Base-by-base conservation (phyloP, 2,888 invertebrate genomes). In the Drosophila nr. perissopoda region DNA sequence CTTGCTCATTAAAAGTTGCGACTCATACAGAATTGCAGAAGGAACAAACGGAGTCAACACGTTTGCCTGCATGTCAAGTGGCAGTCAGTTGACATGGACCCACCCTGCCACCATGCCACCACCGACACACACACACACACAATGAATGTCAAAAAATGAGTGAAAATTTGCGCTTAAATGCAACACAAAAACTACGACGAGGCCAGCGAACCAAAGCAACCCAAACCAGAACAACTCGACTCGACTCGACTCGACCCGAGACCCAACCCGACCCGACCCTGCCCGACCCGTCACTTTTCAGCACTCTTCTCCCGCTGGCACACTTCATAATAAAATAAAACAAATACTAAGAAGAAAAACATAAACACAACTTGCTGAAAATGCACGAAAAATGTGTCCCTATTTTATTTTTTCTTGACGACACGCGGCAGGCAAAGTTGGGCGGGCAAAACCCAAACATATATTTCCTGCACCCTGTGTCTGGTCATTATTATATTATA, bases 61-160 rank as follows among this genome's bases (percentile, higher is more conserved):
- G 89, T 83, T 88, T 83, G 81, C 81, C 79, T 65, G 85, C 85
- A 87, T 85, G 85, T 84, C 89, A 85, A 85, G 89, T 85, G 89
- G 71, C 88, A 89, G 88, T 74, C 84, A 89, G 73, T 74, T 65
- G 72, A 63, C 40, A 18, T n/a, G 40, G 40, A 52, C 29, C 58
- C 54, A 51, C 38, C 36, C 7, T 27, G 46, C 11, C n/a, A 38
- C 46, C 42, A 21, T 16, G 36, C n/a, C 38, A 38, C 38, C 31
- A 10, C 13, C 18, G 27, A 38, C 48, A n/a, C 27, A 25, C 48
- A 25, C 4, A n/a, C 25, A 6, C 53, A 36, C 58, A 59, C 67
- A 83, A 89, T 89, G 85, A 85, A 85, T 89, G 85, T 85, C 85
- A 85, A 89, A 88, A 85, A 85, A 82, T 89, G 82, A 85, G 85